These are phyloP conservation scores for Anarsia innoxiella DNA, from an alignment of 2,888 invertebrate species.

Conservation along the genomic window DNA sequence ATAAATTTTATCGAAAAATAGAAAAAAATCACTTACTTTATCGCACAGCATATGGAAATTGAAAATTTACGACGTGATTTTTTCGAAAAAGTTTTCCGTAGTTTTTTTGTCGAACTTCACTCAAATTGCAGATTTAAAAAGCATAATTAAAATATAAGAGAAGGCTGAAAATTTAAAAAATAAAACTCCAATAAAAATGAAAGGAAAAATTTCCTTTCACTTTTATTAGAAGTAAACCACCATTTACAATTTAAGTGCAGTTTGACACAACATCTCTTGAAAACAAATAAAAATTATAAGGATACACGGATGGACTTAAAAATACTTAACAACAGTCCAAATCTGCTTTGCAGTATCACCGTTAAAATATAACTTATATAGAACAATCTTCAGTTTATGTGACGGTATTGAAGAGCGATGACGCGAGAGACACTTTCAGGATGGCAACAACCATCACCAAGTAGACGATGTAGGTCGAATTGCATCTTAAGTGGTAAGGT, in stretches of 20 bases:
- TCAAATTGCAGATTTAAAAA: constrained; percentile 50
- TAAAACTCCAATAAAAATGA: constrained; percentile 34
- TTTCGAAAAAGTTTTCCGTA: too few species aligned
- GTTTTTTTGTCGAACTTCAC: constrained; percentile 74
- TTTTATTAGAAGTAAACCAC: constrained; percentile 56
- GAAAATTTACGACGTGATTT: too few species aligned
- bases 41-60: constrained; percentile 19
- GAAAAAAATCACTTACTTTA: neutral
- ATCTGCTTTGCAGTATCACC: constrained; percentile 71
- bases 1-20: neutral
- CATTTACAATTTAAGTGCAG: constrained; percentile 73
- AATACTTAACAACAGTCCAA: constrained; percentile 70
- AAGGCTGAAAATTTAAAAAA: constrained; percentile 43
- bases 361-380: constrained; percentile 69
- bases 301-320: constrained; percentile 63
- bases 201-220: constrained; percentile 26
- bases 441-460: constrained; percentile 71
- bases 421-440: constrained; percentile 68
- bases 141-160: constrained; percentile 41
- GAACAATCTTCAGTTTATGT: constrained; percentile 62
- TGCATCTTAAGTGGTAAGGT: constrained; percentile 75
- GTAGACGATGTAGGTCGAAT: constrained; percentile 75
- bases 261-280: constrained; percentile 69
- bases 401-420: constrained; percentile 71
- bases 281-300: constrained; percentile 34